A percentile compares a stretch with the other conserved stretches of the same genome.
Evolutionary conservation across 2,888 invertebrate genomes (phyloP).

Genomic region (Drosophila prolongata): DNA sequence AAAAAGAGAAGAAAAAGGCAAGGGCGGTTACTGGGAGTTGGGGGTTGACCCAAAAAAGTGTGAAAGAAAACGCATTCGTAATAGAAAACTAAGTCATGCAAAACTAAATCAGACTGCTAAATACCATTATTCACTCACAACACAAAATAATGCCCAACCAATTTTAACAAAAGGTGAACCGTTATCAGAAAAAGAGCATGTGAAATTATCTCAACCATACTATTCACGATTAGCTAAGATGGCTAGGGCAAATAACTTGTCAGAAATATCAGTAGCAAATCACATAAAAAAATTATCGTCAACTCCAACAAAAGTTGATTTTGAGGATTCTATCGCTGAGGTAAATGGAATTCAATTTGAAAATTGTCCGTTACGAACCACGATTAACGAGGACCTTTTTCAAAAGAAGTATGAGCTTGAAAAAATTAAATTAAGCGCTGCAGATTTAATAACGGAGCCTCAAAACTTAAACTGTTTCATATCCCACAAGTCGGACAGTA

Average conservation of each 20-base stretch:
- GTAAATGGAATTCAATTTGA: neutral
- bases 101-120: slow-evolving; percentile 24
- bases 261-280: neutral
- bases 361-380: slow-evolving; percentile 1
- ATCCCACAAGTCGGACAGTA: slow-evolving; percentile 41
- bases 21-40: slow-evolving; percentile 84
- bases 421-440: slow-evolving; percentile 65
- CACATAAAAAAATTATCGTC: neutral
- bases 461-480: slow-evolving; percentile 43
- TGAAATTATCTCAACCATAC: neutral
- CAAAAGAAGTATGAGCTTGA: slow-evolving; percentile 63
- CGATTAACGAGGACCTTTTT: slow-evolving; percentile 26
- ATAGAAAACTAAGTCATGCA: slow-evolving; percentile 63
- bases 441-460: slow-evolving; percentile 42
- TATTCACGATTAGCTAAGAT: neutral
- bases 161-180: neutral
- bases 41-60: slow-evolving; percentile 83
- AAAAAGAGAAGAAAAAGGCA: slow-evolving; percentile 83
- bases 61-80: slow-evolving; percentile 82
- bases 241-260: neutral
- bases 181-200: neutral
- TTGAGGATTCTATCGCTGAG: slow-evolving; percentile 20
- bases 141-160: too few species aligned
- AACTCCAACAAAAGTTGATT: neutral
- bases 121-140: neutral